A percentile compares a stretch with the other conserved stretches of the same genome.
phyloP scores from a whole-genome alignment of 1,140 invertebrate species.

The Neodiprion pinetum region DNA sequence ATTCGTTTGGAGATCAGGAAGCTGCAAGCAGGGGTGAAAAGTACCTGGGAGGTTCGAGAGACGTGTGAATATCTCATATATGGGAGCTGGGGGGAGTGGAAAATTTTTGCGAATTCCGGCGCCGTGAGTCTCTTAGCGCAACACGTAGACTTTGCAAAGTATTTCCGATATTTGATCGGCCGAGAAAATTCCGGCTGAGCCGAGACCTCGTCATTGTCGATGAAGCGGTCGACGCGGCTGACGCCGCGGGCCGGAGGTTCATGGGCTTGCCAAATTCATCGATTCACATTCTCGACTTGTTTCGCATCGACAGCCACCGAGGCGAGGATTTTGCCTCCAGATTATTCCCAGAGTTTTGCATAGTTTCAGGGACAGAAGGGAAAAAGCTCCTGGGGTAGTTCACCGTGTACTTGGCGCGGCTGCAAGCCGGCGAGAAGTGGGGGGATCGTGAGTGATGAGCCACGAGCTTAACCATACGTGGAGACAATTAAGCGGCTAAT shows the following conservation, averaged over 20 bases:
- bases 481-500: slow-evolving; percentile 49
- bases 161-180: neutral
- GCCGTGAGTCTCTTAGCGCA: too few species aligned
- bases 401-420: neutral
- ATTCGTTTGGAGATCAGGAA: neutral
- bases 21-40: too few species aligned
- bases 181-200: neutral
- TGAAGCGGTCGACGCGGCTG: neutral
- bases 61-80: too few species aligned
- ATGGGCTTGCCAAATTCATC: neutral
- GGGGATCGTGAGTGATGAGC: neutral
- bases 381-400: neutral
- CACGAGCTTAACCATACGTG: slow-evolving; percentile 41
- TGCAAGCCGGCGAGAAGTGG: too few species aligned
- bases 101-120: too few species aligned
- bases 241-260: neutral
- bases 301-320: too few species aligned
- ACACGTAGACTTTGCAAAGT: neutral
- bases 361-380: neutral
- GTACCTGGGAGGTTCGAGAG: neutral
- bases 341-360: slow-evolving; percentile 27
- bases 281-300: neutral
- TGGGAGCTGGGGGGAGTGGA: too few species aligned
- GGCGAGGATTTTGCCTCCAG: slow-evolving; percentile 27
- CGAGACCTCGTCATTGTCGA: neutral